Evolutionary conservation across 2,113 vertebrate genomes (phyloP), one percentile per base, ranked within the genome.

Genomic region (Lepisosteus osseus): DNA sequence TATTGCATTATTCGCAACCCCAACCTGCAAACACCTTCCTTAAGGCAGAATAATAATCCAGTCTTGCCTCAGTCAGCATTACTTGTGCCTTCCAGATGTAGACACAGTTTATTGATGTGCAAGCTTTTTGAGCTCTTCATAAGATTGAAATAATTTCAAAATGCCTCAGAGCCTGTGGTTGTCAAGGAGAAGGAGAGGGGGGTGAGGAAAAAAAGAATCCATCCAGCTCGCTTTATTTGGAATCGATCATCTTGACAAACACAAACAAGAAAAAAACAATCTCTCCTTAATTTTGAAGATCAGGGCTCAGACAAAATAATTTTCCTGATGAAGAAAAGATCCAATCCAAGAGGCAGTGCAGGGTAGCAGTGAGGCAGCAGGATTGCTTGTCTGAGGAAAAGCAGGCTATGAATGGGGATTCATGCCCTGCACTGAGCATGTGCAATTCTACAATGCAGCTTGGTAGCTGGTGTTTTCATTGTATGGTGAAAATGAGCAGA

Each of bases 371-470:
- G 7, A 0, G 72, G 1, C 74, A 73, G 77, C 68, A 65, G 74
- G 80, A 3, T 83, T 79, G 4, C 42, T 15, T 15, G 63, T 7
- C 7, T 78, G 67, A 75, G 82, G 79, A 81, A 80, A 77, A 81
- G 83, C 71, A 61, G 78, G 76, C 80, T 72, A 84, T 70, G 84
- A 86, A 86, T 80, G 83, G 82, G 84, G 82, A 76, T 77, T 57
- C 72, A 73, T 70, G 70, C 72, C 77, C 68, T 77, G 55, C 61
- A 91, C 82, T 0, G 92, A 92, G 94, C 93, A 93, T 94, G 93
- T 89, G 93, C 92, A 15, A 74, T 83, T 79, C 84, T 69, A 82
- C 77, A 54, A 68, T 70, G 72, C 86, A 79, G 82, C 70, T 69
- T 51, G 73, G 74, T 63, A 71, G 76, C 65, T 2, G 76, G 63